A percentile compares a stretch with the other conserved stretches of the same genome.
These are phyloP conservation scores for Chauna torquata DNA, from an alignment of 2,113 vertebrate species.

Conservation along the genomic window DNA sequence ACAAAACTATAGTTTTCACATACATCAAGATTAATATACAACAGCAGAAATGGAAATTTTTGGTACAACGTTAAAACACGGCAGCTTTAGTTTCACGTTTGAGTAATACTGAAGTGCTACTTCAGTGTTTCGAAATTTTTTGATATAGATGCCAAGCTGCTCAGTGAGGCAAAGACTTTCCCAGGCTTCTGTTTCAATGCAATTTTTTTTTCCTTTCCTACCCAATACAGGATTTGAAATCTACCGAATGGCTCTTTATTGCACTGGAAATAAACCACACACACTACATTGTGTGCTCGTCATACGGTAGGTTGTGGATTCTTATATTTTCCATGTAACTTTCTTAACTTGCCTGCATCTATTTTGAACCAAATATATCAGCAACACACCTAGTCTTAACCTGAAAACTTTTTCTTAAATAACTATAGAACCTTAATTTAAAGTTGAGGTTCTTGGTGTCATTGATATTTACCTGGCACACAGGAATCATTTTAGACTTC, in stretches of 20 bases:
- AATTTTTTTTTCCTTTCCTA: not conserved
- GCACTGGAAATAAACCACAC: not conserved
- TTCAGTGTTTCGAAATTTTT: not conserved
- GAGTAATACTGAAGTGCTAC: not conserved
- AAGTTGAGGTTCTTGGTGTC: rapidly evolving
- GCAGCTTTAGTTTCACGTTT: not conserved
- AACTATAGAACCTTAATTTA: not conserved
- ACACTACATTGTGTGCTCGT: not conserved
- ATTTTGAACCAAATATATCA: not conserved
- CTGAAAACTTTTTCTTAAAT: rapidly evolving
- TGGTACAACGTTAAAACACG: rapidly evolving
- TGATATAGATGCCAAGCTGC: not conserved
- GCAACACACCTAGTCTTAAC: not conserved
- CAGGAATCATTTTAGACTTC: not conserved
- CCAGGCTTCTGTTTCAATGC: not conserved
- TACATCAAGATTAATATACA: not conserved
- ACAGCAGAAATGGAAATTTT: not conserved
- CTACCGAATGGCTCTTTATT: not conserved
- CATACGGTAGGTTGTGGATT: rapidly evolving
- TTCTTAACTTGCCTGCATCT: not conserved
- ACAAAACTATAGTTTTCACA: not conserved
- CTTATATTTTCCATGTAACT: not conserved
- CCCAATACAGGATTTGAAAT: not conserved
- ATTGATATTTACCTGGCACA: not conserved
- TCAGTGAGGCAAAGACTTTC: not conserved